Base-by-base conservation (phyloP, 2,797 vertebrate genomes). In the Chromobotia macracanthus region DNA sequence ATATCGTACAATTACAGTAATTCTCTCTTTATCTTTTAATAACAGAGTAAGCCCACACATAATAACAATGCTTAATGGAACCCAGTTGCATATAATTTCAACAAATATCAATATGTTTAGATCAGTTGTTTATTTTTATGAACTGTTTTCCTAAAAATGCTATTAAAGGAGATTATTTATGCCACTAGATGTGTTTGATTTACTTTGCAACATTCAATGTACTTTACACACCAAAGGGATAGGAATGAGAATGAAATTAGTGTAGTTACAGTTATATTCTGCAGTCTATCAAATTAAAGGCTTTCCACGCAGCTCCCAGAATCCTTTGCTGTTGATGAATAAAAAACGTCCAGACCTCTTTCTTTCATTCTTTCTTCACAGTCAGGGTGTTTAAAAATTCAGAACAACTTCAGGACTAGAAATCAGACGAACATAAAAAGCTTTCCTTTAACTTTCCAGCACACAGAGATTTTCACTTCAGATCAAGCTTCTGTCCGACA, bases 401-500 rank as follows among this genome's bases (percentile, higher is more conserved):
- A 23, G 9, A 58, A 13, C 9, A 10, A 23, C 55, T 23, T 56
- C 55, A 56, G 11, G 6, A 55, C 1, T 55, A 55, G 1, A 55
- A 55, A 56, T 56, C 1, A 12, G 21, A 13, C 10, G 11, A 5
- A 3, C 21, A 35, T n/a, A 65, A 28, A 28, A 28, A 28, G 61
- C 19, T 55, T 75, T 77, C 9, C 25, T 21, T 25, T 50, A 50
- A 35, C 31, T 53, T 64, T 53, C 28, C 60, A 38, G 28, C 18
- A 46, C n/a, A 64, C 2, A 63, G 63, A 38, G 56, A 50, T 38
- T 64, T 51, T 41, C 58, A 71, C 21, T 65, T 41, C 23, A 21
- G 21, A 55, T 72, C 25, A 77, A 61, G 67, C 58, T 79, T 68
- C 68, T 16, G 50, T 64, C 21, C 13, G 41, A 79, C 61, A 68